Evolutionary conservation across 2,113 vertebrate genomes (phyloP).

Genomic region (Sporophila hypoxantha): DNA sequence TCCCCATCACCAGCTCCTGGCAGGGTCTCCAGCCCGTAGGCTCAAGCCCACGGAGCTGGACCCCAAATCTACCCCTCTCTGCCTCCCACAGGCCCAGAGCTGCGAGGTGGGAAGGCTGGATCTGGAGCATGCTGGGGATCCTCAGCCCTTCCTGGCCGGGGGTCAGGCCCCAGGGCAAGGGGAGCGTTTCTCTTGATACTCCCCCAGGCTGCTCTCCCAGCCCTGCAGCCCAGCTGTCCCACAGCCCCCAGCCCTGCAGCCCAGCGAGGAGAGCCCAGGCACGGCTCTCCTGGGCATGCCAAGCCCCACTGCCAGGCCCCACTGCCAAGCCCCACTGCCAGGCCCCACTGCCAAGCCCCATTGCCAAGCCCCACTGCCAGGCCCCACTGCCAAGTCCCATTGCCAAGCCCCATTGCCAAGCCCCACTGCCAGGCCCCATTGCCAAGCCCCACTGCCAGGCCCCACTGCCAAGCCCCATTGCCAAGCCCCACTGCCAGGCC

Average conservation of each 20-base stretch:
- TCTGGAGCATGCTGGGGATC: background rate
- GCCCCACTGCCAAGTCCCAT: no score
- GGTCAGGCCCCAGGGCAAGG: no score
- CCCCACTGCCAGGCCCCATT: no score
- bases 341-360: background rate
- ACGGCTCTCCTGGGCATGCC: no score
- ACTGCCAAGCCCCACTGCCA: no score
- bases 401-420: no score
- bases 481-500: no score
- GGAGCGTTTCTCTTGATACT: background rate
- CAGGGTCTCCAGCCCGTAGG: background rate
- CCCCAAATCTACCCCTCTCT: background rate
- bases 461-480: no score
- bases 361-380: no score
- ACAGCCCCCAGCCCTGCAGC: background rate
- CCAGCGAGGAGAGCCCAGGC: background rate
- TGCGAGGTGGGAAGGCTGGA: no score
- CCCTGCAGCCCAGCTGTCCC: background rate
- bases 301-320: no score
- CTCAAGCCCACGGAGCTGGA: background rate
- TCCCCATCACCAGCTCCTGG: background rate
- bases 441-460: no score
- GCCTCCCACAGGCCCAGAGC: background rate
- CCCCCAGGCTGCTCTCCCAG: background rate
- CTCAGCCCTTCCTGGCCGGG: rapidly evolving